phyloP scores from a whole-genome alignment of 2,888 invertebrate species.

The Geophilus truncorum region DNA sequence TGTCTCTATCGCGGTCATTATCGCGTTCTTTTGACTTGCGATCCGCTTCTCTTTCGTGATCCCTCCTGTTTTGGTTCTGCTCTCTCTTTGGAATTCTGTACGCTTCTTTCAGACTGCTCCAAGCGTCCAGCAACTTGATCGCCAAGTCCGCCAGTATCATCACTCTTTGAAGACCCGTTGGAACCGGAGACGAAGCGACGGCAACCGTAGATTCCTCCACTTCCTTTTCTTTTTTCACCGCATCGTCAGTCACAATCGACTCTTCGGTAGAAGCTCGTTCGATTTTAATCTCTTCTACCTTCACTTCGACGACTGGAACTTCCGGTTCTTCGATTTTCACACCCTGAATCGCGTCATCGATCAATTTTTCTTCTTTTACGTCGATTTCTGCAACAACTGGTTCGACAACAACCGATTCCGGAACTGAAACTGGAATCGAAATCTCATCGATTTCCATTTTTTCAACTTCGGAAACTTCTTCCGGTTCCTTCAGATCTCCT shows the following conservation, averaged over 20 bases:
- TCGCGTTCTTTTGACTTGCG: neutral
- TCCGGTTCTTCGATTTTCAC: conserved; percentile 35
- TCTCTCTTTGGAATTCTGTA: conserved; percentile 93
- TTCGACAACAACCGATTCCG: too few relatives aligned
- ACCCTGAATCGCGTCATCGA: conserved; percentile 55
- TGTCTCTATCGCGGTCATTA: too few relatives aligned
- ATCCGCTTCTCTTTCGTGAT: conserved; percentile 83
- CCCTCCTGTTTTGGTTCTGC: conserved; percentile 88
- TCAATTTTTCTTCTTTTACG: too few relatives aligned
- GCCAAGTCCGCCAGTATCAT: conserved; percentile 44
- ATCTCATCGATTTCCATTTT: too few relatives aligned
- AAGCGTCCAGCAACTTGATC: conserved; percentile 60
- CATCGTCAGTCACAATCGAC: neutral
- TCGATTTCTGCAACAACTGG: too few relatives aligned
- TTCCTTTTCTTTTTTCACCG: conserved; percentile 35
- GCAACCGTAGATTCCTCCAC: conserved; percentile 36
- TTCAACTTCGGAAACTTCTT: conserved; percentile 39
- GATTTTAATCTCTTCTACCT: neutral
- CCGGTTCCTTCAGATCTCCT: too few relatives aligned
- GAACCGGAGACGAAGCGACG: too few relatives aligned
- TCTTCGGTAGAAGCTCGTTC: too few relatives aligned
- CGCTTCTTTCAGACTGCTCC: conserved; percentile 64
- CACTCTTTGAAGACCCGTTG: neutral
- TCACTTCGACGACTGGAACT: neutral
- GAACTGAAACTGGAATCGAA: too few relatives aligned